phyloP scores from a whole-genome alignment of 2,113 vertebrate species.

The Illadopsis cleaveri region DNA sequence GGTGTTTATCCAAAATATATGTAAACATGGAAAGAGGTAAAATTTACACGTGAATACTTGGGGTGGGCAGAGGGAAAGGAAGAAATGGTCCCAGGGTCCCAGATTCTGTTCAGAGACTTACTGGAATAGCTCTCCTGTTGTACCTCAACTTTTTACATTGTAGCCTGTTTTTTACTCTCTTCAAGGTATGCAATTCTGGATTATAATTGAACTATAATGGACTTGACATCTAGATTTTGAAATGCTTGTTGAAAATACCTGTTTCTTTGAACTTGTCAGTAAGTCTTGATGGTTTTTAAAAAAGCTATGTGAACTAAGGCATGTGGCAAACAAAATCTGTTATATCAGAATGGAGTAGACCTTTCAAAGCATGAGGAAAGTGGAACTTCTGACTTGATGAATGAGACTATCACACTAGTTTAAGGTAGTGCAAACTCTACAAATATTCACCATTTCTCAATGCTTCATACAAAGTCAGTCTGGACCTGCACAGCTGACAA shows the following conservation, averaged over 20 bases:
- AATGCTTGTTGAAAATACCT: background rate
- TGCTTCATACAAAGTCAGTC: background rate
- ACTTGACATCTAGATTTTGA: slow-evolving; percentile 37
- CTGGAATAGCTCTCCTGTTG: slow-evolving; percentile 14
- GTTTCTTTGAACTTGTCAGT: background rate
- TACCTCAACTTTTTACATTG: background rate
- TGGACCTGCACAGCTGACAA: background rate
- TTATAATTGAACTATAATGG: background rate
- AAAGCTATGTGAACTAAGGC: background rate
- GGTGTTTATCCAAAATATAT: slow-evolving; percentile 22
- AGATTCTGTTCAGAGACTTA: background rate
- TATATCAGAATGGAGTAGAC: background rate
- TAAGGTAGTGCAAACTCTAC: background rate
- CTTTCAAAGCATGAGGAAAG: slow-evolving; percentile 1
- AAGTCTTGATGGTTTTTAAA: background rate
- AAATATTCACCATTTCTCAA: background rate
- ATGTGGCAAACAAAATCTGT: background rate
- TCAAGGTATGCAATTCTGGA: background rate
- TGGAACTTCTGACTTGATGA: background rate
- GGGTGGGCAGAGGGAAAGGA: background rate
- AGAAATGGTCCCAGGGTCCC: background rate
- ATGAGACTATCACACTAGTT: background rate
- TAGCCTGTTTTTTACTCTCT: background rate
- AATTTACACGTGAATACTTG: slow-evolving; percentile 28
- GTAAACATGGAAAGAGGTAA: slow-evolving; percentile 26